These are phyloP conservation scores for Lordiphosa stackelbergi DNA, from an alignment of 1,140 invertebrate genomes.

Conservation along the genomic window DNA sequence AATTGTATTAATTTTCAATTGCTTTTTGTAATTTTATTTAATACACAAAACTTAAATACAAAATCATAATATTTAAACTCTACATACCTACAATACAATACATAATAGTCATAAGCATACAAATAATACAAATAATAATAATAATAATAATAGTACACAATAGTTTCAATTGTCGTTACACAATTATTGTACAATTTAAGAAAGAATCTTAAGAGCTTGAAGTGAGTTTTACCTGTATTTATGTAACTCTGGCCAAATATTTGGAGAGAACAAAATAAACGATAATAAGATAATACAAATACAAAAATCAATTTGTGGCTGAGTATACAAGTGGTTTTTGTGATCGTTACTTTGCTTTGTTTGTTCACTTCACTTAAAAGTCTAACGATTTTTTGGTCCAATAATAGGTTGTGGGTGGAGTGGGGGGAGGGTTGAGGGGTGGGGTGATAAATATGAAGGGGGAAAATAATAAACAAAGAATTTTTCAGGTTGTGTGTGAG, in stretches of 20 bases:
- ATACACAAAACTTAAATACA: slow-evolving; percentile 71
- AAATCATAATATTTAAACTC: slow-evolving; percentile 72
- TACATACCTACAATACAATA: slow-evolving; percentile 76
- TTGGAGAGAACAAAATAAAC: slow-evolving; percentile 31
- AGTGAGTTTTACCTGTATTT: slow-evolving; percentile 35
- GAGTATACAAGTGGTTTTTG: slow-evolving; percentile 62
- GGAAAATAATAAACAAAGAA: slow-evolving; percentile 25
- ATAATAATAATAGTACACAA: slow-evolving; percentile 74
- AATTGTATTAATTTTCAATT: slow-evolving; percentile 56
- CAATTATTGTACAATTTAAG: slow-evolving; percentile 67
- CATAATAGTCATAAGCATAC: slow-evolving; percentile 68
- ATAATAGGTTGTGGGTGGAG: slow-evolving; percentile 56
- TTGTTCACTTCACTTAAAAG: slow-evolving; percentile 63
- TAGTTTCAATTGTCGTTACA: slow-evolving; percentile 60
- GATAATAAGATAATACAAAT: slow-evolving; percentile 61
- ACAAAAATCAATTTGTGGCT: slow-evolving; percentile 59
- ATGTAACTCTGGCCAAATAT: slow-evolving; percentile 58
- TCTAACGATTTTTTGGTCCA: slow-evolving; percentile 76
- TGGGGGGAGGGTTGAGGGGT: slow-evolving; percentile 9
- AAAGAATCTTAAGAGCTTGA: slow-evolving; percentile 29
- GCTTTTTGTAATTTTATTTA: slow-evolving; percentile 68
- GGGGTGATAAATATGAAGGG: slow-evolving; percentile 22
- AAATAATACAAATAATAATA: slow-evolving; percentile 56
- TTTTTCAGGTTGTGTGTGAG: slow-evolving; percentile 37
- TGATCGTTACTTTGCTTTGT: slow-evolving; percentile 39